Evolutionary conservation across 2,797 vertebrate genomes (phyloP).

Genomic region (Anguilla megastoma): DNA sequence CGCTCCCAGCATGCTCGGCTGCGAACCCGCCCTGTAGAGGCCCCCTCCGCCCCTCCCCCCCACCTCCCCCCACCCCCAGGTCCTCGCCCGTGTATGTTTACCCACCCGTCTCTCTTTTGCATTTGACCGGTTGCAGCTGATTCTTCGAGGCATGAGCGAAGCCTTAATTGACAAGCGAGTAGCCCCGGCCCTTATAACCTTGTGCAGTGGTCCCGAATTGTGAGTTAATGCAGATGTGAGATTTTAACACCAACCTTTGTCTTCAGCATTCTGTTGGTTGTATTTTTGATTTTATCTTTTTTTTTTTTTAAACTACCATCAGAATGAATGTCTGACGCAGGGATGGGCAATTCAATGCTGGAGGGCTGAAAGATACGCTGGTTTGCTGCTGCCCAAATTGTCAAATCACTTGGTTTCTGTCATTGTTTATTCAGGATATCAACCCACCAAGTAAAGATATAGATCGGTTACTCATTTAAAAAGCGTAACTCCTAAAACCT

Average conservation of each 20-base stretch:
- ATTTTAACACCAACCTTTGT: conserved; percentile 69
- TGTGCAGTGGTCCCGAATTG: conserved; percentile 99
- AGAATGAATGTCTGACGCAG: conserved; percentile 64
- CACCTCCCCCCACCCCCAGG: conserved; percentile 70
- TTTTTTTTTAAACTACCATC: conserved; percentile 56
- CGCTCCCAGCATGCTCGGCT: conserved; percentile 61
- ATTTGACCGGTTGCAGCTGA: conserved; percentile 86
- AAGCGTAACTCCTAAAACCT: not conserved
- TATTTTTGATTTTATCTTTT: conserved; percentile 26
- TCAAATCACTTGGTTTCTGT: not conserved
- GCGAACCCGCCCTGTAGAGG: conserved; percentile 38
- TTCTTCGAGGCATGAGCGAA: conserved; percentile 98
- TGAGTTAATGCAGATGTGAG: conserved; percentile 85
- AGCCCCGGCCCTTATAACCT: conserved; percentile 98
- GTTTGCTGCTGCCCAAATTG: not conserved
- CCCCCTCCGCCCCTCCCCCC: conserved; percentile 24
- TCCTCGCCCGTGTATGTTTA: conserved; percentile 64
- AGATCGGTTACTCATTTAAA: not conserved
- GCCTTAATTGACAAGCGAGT: conserved; percentile 99
- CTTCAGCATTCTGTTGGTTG: conserved; percentile 67
- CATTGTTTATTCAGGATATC: not conserved
- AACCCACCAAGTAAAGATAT: not conserved
- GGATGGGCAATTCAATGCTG: not conserved
- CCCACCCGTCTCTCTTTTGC: conserved; percentile 59
- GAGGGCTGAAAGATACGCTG: not conserved